Evolutionary conservation across 2,113 vertebrate species (phyloP), one percentile per base, ranked within the genome.

Genomic region (Tragulus kanchil): DNA sequence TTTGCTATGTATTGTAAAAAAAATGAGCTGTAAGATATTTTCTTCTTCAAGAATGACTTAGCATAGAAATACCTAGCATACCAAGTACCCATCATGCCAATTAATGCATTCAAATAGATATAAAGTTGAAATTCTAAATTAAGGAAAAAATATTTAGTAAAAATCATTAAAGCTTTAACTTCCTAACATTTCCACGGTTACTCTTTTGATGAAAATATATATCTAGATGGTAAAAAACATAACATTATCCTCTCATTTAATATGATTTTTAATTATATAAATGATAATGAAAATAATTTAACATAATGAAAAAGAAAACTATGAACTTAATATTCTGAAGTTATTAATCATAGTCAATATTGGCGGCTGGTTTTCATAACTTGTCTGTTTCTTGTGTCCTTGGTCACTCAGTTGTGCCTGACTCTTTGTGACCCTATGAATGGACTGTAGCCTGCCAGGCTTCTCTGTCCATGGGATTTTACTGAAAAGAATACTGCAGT

Each of bases 1-100:
- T 93, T 92, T 84, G 28, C 67, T 85, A 85, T 71, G 81, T 96
- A 65, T 96, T 90, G 25, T 9, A 11, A 71, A 78, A 77, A 89
- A 84, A 96, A 61, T 67, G 25, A 97, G 15, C 54, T 62, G 5
- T 28, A 78, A 78, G 42, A 13, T 71, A n/a, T 71, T 65, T 95
- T 96, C 90, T 56, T 19, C 17, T 56, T 79, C 28, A 71, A 85
- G 65, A 67, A 78, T 87, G 58, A 54, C 48, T 85, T 95, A 95
- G 19, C 28, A 58, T 88, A 52, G 42, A 93, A 91, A 45, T 58
- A 71, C 8, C 13, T 0, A 73, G 23, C 21, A 45, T 23, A 36
- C 36, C 36, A 36, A 36, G 36, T 36, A 36, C 36, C 36, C 36
- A 36, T 36, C 36, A 36, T 36, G 36, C 36, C 36, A 36, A 36